Evolutionary conservation across 2,888 invertebrate species (phyloP), one percentile per base, ranked within the genome.

Genomic region (Spodoptera littoralis): DNA sequence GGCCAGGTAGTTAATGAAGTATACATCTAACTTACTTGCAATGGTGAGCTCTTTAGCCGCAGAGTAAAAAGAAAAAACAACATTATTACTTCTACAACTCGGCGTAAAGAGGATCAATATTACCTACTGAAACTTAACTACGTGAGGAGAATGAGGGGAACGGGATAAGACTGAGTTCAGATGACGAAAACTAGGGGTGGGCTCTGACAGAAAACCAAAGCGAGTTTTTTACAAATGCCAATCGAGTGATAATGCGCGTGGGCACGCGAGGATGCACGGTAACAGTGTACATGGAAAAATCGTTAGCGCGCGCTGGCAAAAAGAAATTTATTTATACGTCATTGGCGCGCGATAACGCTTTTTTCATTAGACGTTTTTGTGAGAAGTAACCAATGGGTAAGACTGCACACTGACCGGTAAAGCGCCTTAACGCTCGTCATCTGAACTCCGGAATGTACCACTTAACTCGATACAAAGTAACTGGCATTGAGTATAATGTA

Each of bases 51-150:
- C 66, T 67, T 67, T 65, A 73, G 66, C 66, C 54, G 66, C 57
- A 67, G 73, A 51, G 66, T 67, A 72, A 67, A 67, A 72, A 67
- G 73, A 67, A 67, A 67, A 48, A 67, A 65, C 73, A 65, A 50
- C 49, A 67, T 67, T 67, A 67, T 67, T 67, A 67, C 44, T 67
- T 72, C 66, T 72, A 72, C 41, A 67, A 43, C 66, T 66, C 73
- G 73, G 73, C 73, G 73, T 57, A 72, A 46, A 50, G 46, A 65
- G 45, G 18, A 65, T 46, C 41, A n/a, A 67, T 55, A 36, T 36
- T 36, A 36, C 36, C 8, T 65, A 72, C 55, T 50, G 46, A 66
- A 65, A 72, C 65, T 70, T 62, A 70, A 45, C 11, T 72, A 65
- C 36, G 4, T 36, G 36, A 4, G 36, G 8, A 9, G 5, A 6